These are phyloP conservation scores for Limenitis arthemis DNA, from an alignment of 2,888 invertebrate genomes.

Conservation along the genomic window DNA sequence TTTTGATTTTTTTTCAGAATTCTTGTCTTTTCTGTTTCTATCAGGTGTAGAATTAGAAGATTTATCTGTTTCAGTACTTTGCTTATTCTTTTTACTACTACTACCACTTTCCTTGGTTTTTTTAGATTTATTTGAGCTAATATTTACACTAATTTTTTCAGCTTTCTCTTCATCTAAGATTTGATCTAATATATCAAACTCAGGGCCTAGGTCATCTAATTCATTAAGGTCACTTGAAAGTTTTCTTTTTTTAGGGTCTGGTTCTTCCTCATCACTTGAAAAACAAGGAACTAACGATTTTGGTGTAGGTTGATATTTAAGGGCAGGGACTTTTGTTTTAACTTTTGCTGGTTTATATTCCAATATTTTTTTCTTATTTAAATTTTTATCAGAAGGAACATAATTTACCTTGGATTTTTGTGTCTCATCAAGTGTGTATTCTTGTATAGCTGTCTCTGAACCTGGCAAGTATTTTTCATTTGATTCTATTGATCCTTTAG, in stretches of 20 bases:
- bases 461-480: slow-evolving; percentile 59
- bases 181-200: slow-evolving; percentile 67
- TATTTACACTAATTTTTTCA: slow-evolving; percentile 22
- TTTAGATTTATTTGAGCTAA: slow-evolving; percentile 20
- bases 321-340: slow-evolving; percentile 39
- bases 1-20: slow-evolving; percentile 30
- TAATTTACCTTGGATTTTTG: slow-evolving; percentile 46
- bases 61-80: slow-evolving; percentile 30
- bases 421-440: slow-evolving; percentile 50
- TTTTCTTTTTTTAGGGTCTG: slow-evolving; percentile 51
- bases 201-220: slow-evolving; percentile 61
- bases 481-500: slow-evolving; percentile 49
- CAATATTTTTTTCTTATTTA: slow-evolving; percentile 52
- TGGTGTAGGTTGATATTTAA: slow-evolving; percentile 64
- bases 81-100: background rate
- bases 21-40: slow-evolving; percentile 32
- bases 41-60: slow-evolving; percentile 30
- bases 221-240: slow-evolving; percentile 53
- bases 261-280: slow-evolving; percentile 68
- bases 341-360: slow-evolving; percentile 62
- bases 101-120: slow-evolving; percentile 19
- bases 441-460: slow-evolving; percentile 45
- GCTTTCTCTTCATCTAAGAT: slow-evolving; percentile 63
- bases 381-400: slow-evolving; percentile 58
- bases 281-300: slow-evolving; percentile 58